These are phyloP conservation scores for Lacanobia wlatinum DNA, from an alignment of 2,888 invertebrate genomes.

Conservation along the genomic window DNA sequence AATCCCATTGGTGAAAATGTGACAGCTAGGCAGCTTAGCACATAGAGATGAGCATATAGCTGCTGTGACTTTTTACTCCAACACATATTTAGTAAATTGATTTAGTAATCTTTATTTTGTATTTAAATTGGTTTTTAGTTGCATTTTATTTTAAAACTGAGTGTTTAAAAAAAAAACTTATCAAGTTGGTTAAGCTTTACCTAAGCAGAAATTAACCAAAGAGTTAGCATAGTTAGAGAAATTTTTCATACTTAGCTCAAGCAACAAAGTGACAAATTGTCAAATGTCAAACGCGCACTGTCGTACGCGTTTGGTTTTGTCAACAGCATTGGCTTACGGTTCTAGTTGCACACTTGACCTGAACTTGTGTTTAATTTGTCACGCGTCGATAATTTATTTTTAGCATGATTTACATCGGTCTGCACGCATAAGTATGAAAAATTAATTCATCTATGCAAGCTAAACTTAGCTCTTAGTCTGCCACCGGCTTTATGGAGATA, in stretches of 20 bases:
- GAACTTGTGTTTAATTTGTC: neutral
- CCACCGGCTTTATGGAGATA: slow-evolving; percentile 1
- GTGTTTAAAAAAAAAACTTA: too few species aligned
- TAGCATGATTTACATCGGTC: too few species aligned
- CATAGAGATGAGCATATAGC: too few species aligned
- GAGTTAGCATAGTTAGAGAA: neutral
- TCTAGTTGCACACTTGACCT: neutral
- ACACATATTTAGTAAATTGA: too few species aligned
- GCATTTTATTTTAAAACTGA: too few species aligned
- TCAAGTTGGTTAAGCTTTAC: too few species aligned
- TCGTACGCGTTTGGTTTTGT: too few species aligned
- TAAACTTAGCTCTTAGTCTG: neutral
- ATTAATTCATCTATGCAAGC: neutral
- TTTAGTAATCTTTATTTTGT: too few species aligned
- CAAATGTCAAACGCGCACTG: neutral
- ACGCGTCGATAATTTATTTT: neutral
- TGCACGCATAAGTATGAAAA: neutral
- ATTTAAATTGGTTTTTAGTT: too few species aligned
- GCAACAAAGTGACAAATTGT: neutral
- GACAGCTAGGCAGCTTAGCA: too few species aligned
- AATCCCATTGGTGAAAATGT: neutral
- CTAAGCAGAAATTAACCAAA: neutral
- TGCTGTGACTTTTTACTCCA: too few species aligned
- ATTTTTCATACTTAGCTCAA: neutral
- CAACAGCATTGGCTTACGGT: neutral